phyloP scores from a whole-genome alignment of 1,140 invertebrate genomes.

The Drosophila neocordata region DNA sequence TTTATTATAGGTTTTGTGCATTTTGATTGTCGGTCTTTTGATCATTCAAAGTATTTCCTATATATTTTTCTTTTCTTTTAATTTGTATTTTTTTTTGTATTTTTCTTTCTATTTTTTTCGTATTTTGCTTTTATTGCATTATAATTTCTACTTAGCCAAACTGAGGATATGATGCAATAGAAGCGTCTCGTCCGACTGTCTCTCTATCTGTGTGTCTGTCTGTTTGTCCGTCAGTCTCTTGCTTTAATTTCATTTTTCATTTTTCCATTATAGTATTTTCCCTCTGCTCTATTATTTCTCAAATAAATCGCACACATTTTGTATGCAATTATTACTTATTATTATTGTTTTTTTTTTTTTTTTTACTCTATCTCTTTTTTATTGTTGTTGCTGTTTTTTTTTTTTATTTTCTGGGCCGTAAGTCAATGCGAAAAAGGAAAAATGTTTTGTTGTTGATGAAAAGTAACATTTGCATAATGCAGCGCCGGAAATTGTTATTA shows the following conservation, averaged over 20 bases:
- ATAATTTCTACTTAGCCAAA: constrained; percentile 75
- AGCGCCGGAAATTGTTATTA: constrained; percentile 78
- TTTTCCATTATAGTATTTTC: constrained; percentile 30
- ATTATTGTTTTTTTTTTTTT: constrained; percentile 34
- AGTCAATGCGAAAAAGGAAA: constrained; percentile 70
- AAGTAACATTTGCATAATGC: constrained; percentile 75
- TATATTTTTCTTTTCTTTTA: constrained; percentile 6
- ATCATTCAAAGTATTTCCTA: constrained; percentile 27
- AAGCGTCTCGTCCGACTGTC: background rate
- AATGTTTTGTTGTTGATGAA: constrained; percentile 64
- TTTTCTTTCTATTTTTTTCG: constrained; percentile 40
- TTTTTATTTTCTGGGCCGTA: constrained; percentile 48
- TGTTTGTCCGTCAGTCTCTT: constrained; percentile 18
- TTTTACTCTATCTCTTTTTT: constrained; percentile 7
- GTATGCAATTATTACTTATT: constrained; percentile 70
- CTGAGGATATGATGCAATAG: constrained; percentile 74
- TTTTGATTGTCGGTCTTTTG: constrained; percentile 27
- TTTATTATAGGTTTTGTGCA: constrained; percentile 23
- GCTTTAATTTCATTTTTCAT: constrained; percentile 74
- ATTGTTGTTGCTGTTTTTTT: constrained; percentile 34
- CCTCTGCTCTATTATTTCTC: constrained; percentile 63
- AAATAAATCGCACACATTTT: constrained; percentile 79
- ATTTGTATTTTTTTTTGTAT: constrained; percentile 23
- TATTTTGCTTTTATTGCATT: constrained; percentile 73
- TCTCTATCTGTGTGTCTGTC: background rate